Evolutionary conservation across 2,888 invertebrate genomes (phyloP), one percentile per base, ranked within the genome.

Genomic region (Deilephila porcellus): DNA sequence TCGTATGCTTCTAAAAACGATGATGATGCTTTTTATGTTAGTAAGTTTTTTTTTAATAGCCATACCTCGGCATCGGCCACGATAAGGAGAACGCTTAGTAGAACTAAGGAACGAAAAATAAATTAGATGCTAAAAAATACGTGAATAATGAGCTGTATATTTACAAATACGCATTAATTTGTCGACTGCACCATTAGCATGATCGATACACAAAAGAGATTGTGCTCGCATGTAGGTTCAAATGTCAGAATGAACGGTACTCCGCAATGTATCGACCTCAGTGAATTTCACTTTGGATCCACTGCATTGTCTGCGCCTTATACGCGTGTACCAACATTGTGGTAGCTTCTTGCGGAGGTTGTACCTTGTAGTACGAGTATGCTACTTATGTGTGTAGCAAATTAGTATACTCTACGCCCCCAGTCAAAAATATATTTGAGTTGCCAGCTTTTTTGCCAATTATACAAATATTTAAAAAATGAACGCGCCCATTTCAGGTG

Each of bases 191-290:
- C 37, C 53, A 59, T 67, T 45, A 71, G 32, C 64, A 19, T 60
- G 63, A 73, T 20, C 19, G 32, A 71, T 60, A 59, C 32, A 64
- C 62, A 62, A 80, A 82, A 80, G 78, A 79, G 80, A 79, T 79
- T 80, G 77, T 79, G 76, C 77, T 78, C 77, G 76, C 78, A 80
- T 80, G 82, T 80, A 77, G 81, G 81, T 80, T 82, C 79, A 81
- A 81, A 79, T 80, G 79, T 79, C 80, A 77, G 73, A 76, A 76
- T 74, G 76, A 85, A 86, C 86, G 84, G 86, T 85, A 83, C 75
- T 56, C 77, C 83, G 83, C 85, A 86, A 83, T 74, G 81, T 82
- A 73, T 78, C 78, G 78, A 80, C 75, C 80, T 82, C 81, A 80
- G 77, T 78, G 80, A 76, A 77, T 80, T 78, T 78, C 76, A 78